Evolutionary conservation across 2,888 invertebrate species (phyloP).

Genomic region (Leptinotarsa haldemani): DNA sequence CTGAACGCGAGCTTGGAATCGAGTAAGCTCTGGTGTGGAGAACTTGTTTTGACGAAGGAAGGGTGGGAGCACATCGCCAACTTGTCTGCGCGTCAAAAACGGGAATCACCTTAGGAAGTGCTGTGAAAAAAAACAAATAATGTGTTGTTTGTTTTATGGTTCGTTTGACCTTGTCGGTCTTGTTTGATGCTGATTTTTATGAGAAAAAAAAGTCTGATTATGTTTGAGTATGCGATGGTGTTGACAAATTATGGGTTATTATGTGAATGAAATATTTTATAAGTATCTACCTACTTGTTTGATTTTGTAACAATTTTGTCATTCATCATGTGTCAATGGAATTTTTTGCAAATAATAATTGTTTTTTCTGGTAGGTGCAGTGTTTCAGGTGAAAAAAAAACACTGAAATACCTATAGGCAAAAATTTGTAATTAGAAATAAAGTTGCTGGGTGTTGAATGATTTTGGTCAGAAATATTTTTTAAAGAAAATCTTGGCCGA

Average conservation of each 20-base stretch:
- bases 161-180: conserved; percentile 37
- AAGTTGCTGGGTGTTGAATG: too few species aligned
- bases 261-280: neutral
- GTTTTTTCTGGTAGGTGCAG: too few species aligned
- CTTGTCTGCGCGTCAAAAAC: conserved; percentile 43
- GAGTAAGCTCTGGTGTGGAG: conserved; percentile 35
- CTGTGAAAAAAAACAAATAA: conserved; percentile 33
- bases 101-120: conserved; percentile 40
- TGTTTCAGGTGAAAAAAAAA: too few species aligned
- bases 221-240: conserved; percentile 8
- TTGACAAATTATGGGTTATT: conserved; percentile 13
- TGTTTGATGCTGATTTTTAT: conserved; percentile 32
- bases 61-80: conserved; percentile 39
- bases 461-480: too few species aligned
- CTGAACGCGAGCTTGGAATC: conserved; percentile 36
- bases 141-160: conserved; percentile 38
- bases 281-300: neutral
- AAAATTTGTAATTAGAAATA: too few species aligned
- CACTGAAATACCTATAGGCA: too few species aligned
- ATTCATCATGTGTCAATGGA: neutral
- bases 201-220: neutral
- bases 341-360: neutral
- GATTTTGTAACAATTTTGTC: neutral
- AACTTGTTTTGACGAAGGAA: conserved; percentile 28
- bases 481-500: too few species aligned